Evolutionary conservation across 2,797 vertebrate species (phyloP).

Genomic region (Protonibea diacanthus): DNA sequence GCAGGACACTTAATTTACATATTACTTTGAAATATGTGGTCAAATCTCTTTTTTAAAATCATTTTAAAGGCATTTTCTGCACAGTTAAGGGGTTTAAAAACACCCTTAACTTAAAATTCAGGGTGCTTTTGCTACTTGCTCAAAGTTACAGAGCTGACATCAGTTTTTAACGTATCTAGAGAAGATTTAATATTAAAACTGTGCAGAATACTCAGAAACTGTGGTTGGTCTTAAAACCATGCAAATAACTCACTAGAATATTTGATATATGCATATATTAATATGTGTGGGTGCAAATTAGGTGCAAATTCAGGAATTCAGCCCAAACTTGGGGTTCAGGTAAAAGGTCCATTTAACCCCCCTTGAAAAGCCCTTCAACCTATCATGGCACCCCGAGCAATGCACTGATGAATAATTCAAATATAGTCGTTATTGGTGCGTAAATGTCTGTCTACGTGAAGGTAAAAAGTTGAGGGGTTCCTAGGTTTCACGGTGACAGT

Average conservation of each 20-base stretch:
- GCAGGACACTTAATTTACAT: too few relatives aligned
- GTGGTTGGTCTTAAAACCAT: neutral
- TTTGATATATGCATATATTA: neutral
- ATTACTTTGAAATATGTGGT: too few relatives aligned
- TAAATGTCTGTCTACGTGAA: neutral
- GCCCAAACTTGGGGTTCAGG: neutral
- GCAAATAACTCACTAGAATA: neutral
- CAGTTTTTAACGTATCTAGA: neutral
- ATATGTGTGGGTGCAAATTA: too few relatives aligned
- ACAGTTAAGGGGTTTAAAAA: too few relatives aligned
- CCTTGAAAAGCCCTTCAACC: neutral
- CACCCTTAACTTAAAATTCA: too few relatives aligned
- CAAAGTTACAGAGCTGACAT: too few relatives aligned
- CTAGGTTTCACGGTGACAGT: constrained; percentile 49
- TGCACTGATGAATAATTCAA: neutral
- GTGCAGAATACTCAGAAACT: neutral
- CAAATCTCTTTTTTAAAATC: too few relatives aligned
- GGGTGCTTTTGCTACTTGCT: too few relatives aligned
- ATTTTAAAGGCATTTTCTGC: too few relatives aligned
- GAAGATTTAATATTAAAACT: neutral
- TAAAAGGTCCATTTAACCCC: neutral
- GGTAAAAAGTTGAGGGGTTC: constrained; percentile 20
- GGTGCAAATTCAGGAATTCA: neutral
- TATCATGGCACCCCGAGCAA: neutral
- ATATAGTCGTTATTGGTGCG: neutral